Conservation (phyloP, 2,888 invertebrate genomes). For the Acleris holmiana region DNA sequence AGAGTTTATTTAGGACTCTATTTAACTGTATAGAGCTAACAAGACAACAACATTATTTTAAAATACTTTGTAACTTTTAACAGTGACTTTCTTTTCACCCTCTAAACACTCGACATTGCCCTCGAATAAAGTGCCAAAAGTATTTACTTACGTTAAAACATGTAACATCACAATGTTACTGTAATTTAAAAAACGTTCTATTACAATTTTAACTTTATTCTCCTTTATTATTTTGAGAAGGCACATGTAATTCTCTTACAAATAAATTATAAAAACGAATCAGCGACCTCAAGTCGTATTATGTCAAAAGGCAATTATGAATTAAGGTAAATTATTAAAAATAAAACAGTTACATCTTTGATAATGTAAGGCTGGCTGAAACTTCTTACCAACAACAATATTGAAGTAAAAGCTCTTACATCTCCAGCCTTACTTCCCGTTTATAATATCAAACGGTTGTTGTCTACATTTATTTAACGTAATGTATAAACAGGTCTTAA, state of each 20-base stretch:
- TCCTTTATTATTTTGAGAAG: conserved; percentile 77
- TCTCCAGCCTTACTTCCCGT: conserved; percentile 18
- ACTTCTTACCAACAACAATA: conserved; percentile 10
- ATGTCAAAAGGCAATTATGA: conserved; percentile 25
- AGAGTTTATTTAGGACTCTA: too few species aligned
- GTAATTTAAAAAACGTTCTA: conserved; percentile 68
- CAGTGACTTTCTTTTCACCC: conserved; percentile 30
- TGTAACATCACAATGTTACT: conserved; percentile 72
- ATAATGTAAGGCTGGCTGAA: conserved; percentile 25
- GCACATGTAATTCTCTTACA: conserved; percentile 82
- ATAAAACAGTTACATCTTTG: conserved; percentile 19
- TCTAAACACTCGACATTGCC: conserved; percentile 50
- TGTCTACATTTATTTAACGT: conserved; percentile 48
- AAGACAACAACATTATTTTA: too few species aligned
- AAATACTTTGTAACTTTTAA: too few species aligned
- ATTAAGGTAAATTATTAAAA: conserved; percentile 11
- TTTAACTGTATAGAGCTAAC: too few species aligned
- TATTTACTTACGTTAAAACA: conserved; percentile 68
- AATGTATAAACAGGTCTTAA: conserved; percentile 71
- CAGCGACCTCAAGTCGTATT: conserved; percentile 36
- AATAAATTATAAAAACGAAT: conserved; percentile 67
- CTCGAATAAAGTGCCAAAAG: conserved; percentile 62
- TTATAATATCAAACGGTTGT: conserved; percentile 7
- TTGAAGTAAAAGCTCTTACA: conserved; percentile 4
- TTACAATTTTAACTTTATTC: conserved; percentile 64